Evolutionary conservation across 2,113 vertebrate genomes (phyloP).

Genomic region (Columbina picui): DNA sequence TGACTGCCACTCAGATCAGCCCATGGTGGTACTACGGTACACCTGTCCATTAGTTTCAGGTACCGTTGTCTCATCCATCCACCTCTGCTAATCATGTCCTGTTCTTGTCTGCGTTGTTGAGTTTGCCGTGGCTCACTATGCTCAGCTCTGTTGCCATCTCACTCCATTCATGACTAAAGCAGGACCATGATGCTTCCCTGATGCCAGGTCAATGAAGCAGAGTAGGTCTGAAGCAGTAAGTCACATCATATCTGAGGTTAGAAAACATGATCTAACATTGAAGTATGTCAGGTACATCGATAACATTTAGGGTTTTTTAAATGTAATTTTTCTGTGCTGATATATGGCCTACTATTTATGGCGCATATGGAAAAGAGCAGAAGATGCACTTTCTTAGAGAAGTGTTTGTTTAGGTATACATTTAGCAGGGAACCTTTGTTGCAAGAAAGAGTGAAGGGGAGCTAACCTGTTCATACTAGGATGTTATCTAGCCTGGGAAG

Average conservation of each 20-base stretch:
- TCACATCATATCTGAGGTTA: neutral
- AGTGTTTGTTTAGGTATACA: neutral
- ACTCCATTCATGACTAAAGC: neutral
- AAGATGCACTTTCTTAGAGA: neutral
- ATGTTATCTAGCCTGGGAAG: neutral
- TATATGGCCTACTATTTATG: neutral
- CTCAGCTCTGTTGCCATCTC: neutral
- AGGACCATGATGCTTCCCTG: neutral
- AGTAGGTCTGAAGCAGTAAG: neutral
- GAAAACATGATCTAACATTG: neutral
- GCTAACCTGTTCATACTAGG: neutral
- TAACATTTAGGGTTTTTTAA: neutral
- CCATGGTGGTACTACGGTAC: neutral
- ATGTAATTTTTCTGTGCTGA: neutral
- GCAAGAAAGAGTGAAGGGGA: neutral
- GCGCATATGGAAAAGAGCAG: neutral
- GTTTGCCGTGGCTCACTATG: rapidly evolving
- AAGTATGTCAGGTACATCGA: neutral
- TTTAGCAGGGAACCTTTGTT: neutral
- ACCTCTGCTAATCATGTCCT: neutral
- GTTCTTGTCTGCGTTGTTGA: neutral
- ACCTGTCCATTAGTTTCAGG: neutral
- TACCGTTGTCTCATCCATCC: neutral
- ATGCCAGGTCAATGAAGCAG: neutral
- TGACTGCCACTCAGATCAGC: neutral